Conservation (phyloP, 92 coral and sea anemone species). For the Pocillopora grandis region DNA sequence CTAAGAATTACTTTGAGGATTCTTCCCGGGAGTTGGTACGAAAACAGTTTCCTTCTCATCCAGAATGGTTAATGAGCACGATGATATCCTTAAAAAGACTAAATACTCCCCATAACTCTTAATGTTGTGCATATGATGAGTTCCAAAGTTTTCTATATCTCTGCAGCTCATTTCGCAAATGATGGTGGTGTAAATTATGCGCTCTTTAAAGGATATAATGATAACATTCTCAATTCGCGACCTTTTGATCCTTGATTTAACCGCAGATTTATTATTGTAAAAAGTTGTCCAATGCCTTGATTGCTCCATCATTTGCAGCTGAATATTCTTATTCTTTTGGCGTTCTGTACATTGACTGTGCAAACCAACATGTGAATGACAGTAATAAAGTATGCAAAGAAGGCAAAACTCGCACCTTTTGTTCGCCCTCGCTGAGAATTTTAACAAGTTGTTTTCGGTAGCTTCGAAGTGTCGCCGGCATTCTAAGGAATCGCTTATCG, state of each 20-base stretch:
- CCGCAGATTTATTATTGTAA: background rate
- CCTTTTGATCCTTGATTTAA: background rate
- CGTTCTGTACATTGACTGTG: background rate
- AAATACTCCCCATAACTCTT: background rate
- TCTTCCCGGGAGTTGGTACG: background rate
- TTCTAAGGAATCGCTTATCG: background rate
- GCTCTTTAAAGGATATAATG: background rate
- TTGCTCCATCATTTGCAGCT: background rate
- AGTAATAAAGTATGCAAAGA: background rate
- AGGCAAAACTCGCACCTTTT: background rate
- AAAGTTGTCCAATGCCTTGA: background rate
- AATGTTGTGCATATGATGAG: background rate
- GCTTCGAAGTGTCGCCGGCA: background rate
- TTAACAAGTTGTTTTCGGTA: background rate
- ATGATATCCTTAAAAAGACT: background rate
- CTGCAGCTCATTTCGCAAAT: background rate
- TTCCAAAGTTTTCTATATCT: background rate
- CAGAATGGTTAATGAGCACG: background rate
- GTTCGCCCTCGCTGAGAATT: background rate
- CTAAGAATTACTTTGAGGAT: background rate
- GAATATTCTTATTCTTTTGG: background rate
- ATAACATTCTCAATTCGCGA: background rate
- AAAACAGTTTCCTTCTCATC: background rate
- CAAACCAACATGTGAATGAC: background rate
- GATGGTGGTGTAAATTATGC: background rate